Base-by-base conservation (phyloP, 1,140 invertebrate genomes). In the Hyles euphorbiae region DNA sequence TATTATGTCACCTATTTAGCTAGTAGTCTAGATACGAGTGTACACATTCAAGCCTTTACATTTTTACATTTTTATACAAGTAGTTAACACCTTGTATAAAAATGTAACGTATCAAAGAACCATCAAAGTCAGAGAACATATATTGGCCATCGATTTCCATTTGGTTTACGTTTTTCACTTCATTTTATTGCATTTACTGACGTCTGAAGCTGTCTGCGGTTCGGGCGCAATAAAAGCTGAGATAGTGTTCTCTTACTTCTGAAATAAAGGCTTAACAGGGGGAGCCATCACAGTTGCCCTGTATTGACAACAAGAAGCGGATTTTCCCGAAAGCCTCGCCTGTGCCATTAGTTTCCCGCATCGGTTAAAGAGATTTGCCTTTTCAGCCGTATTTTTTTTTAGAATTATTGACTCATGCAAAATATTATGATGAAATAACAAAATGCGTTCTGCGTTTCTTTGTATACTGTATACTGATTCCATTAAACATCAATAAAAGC, bases 291-390 rank as follows among this genome's bases (percentile, higher is more conserved):
- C 75, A 71, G 81, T 76, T 78, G 76, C 76, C 75, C 70, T 76
- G 81, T 88, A 88, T 87, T 87, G 86, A 88, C 86, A 88, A 87
- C 86, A 86, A 84, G 81, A 81, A 88, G 81, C 83, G 83, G 86
- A 87, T 88, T 88, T 85, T 71, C 75, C 74, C 74, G 78, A 88
- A 85, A 86, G 83, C 82, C 79, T 83, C 86, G 86, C 86, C 82
- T 87, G 67, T 74, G 81, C 86, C 86, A 88, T 88, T 88, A 88
- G 85, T 88, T 88, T 87, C 79, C 77, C 82, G 81, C 79, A 73
- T 84, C 78, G 81, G 77, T 88, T 87, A 88, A 87, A 87, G 84
- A 87, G 83, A 87, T 87, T 88, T 86, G 76, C 76, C 72, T 80
- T 75, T 73, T 69, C 74, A 71, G 72, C 76, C 73, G 71, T 77